These are phyloP conservation scores for Lathamus discolor DNA, from an alignment of 2,113 vertebrate genomes.

Conservation along the genomic window DNA sequence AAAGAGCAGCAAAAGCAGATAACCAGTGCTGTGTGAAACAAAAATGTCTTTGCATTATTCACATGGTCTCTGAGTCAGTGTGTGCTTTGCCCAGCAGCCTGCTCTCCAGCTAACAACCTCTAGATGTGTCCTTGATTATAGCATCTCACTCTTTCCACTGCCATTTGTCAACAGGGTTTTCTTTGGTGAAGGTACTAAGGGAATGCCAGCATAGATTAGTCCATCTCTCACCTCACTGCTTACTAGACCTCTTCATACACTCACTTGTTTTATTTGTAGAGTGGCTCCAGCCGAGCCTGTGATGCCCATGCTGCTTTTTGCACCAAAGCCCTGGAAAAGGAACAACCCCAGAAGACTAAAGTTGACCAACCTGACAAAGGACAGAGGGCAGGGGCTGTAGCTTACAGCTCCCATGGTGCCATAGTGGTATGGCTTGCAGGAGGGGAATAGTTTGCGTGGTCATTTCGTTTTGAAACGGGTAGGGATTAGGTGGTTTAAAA, in stretches of 20 bases:
- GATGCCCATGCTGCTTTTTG: neutral
- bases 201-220: neutral
- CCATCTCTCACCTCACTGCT: neutral
- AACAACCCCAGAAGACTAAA: neutral
- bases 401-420: neutral
- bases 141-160: neutral
- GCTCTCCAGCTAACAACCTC: neutral
- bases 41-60: neutral
- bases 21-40: neutral
- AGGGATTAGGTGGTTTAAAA: neutral
- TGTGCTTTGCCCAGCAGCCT: neutral
- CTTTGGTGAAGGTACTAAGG: neutral
- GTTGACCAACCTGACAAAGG: neutral
- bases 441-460: neutral
- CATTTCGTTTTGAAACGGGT: neutral
- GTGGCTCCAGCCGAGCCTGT: neutral
- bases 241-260: neutral
- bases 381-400: neutral
- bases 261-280: neutral
- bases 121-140: fast-evolving
- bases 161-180: neutral
- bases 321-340: neutral
- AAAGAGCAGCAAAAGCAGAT: neutral
- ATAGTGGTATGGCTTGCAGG: neutral
- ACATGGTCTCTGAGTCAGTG: fast-evolving